Base-by-base conservation (phyloP, 2,113 vertebrate genomes). In the Paramisgurnus dabryanus region DNA sequence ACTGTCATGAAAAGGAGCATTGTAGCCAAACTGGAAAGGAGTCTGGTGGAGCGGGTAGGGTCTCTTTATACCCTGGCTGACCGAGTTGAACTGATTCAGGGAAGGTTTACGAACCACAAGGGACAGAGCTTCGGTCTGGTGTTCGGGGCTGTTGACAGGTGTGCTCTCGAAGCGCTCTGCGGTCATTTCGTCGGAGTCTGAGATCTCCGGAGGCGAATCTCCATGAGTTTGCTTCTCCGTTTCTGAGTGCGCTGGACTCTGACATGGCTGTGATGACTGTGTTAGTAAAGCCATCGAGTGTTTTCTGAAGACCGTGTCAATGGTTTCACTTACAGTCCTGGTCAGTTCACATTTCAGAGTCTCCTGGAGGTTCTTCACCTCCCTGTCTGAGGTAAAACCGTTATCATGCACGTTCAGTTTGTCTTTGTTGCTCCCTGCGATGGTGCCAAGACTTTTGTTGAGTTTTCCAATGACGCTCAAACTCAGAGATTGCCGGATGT, bases 231-330 rank as follows among this genome's bases (percentile, higher is more conserved):
- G 90, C 80, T 88, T 90, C 67, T 92, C 89, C 2, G 75, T 57
- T 39, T 64, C 73, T 9, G 70, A 2, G 22, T 82, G 86, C 8
- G 87, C 89, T 7, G 90, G 91, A 17, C 86, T 87, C 0, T 87
- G 88, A 77, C 88, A 88, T 70, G 85, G 64, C 61, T 41, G 85
- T 67, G 84, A 81, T 61, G 90, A 87, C 67, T 88, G 55, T 39
- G 88, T 87, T 49, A 83, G 82, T 5, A 87, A 86, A 15, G 86
- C 61, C 61, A 84, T 60, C 7, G 89, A 88, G 74, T 87, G 83
- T 41, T 90, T 94, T 81, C 93, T 93, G 83, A 99, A 91, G 60
- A 95, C 94, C 0, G 90, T 90, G 78, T 99, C 96, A 73, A 99
- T 93, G n/a, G 95, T 95, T 65, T 86, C 92, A 55, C 91, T 94